Percentiles rank a stretch among this genome's conserved stretches.
These are phyloP conservation scores for Darevskia nairensis DNA, from an alignment of 2,797 vertebrate genomes.

Conservation along the genomic window DNA sequence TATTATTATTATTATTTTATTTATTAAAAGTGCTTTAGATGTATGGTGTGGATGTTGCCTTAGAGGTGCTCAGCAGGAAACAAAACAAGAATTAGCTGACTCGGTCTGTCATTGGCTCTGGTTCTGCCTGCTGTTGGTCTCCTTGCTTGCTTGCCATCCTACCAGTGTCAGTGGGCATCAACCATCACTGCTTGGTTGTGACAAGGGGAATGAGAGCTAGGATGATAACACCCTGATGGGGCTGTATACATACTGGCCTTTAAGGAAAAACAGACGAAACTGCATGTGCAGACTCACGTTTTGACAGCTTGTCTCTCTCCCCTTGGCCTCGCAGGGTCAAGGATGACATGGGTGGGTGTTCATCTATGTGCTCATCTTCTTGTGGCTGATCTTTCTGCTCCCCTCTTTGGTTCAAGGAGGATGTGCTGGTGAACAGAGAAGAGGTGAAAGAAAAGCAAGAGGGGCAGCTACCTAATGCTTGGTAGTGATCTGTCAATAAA, in stretches of 20 bases:
- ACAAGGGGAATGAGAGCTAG: not conserved
- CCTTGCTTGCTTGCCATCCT: too few species aligned
- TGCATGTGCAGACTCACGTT: not conserved
- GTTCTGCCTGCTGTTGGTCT: too few species aligned
- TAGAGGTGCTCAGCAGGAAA: not conserved
- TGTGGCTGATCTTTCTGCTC: not conserved
- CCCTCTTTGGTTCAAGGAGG: not conserved
- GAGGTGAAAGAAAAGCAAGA: not conserved
- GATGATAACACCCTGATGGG: not conserved
- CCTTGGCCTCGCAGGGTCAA: not conserved
- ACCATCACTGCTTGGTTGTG: not conserved
- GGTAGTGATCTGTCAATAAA: not conserved
- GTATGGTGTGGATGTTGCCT: too few species aligned
- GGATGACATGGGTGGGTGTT: not conserved
- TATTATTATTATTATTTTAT: too few species aligned
- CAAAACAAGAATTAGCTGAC: too few species aligned
- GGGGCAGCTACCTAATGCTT: not conserved
- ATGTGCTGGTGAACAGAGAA: not conserved
- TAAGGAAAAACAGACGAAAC: not conserved
- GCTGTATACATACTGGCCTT: not conserved
- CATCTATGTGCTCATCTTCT: not conserved
- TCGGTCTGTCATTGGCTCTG: too few species aligned
- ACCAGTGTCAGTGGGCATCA: not conserved
- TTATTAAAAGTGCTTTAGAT: too few species aligned
- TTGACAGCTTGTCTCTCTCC: not conserved